phyloP scores from a whole-genome alignment of 2,113 vertebrate genomes.

The Halcyon senegalensis region DNA sequence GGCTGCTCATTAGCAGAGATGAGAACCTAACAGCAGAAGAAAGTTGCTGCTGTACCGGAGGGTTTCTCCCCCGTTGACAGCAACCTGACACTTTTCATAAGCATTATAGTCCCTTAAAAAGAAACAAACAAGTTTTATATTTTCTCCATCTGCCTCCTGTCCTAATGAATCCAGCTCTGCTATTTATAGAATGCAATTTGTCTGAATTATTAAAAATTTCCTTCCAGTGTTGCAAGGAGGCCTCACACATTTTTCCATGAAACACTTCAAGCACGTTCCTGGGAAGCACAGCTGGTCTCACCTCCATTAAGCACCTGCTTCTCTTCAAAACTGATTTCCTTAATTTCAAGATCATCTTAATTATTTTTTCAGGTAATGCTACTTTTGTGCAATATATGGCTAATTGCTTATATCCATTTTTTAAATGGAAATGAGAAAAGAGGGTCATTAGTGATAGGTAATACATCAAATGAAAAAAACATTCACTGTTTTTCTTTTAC shows the following conservation, averaged over 20 bases:
- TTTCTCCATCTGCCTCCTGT: slow-evolving; percentile 52
- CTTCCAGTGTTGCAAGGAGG: slow-evolving; percentile 31
- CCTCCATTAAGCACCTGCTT: slow-evolving; percentile 70
- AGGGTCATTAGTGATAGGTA: slow-evolving; percentile 2
- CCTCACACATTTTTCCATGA: neutral
- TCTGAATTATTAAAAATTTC: slow-evolving; percentile 55
- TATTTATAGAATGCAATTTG: slow-evolving; percentile 56
- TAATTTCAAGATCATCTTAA: slow-evolving; percentile 67
- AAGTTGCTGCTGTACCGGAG: neutral
- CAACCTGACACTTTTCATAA: slow-evolving; percentile 55
- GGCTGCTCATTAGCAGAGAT: slow-evolving; percentile 1
- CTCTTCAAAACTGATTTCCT: slow-evolving; percentile 61
- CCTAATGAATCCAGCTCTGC: slow-evolving; percentile 56
- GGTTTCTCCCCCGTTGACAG: slow-evolving; percentile 30
- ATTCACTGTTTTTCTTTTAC: neutral
- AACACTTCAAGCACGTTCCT: neutral
- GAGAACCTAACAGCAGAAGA: neutral
- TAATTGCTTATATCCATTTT: slow-evolving; percentile 12
- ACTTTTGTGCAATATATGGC: slow-evolving; percentile 19
- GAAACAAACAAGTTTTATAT: slow-evolving; percentile 51
- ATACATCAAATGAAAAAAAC: neutral
- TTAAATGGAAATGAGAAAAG: slow-evolving; percentile 16
- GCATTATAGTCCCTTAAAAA: slow-evolving; percentile 20
- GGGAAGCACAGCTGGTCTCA: slow-evolving; percentile 63
- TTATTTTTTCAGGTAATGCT: slow-evolving; percentile 59